Evolutionary conservation across 2,888 invertebrate species (phyloP), one percentile per base, ranked within the genome.

Genomic region (Epsilonema sp.): DNA sequence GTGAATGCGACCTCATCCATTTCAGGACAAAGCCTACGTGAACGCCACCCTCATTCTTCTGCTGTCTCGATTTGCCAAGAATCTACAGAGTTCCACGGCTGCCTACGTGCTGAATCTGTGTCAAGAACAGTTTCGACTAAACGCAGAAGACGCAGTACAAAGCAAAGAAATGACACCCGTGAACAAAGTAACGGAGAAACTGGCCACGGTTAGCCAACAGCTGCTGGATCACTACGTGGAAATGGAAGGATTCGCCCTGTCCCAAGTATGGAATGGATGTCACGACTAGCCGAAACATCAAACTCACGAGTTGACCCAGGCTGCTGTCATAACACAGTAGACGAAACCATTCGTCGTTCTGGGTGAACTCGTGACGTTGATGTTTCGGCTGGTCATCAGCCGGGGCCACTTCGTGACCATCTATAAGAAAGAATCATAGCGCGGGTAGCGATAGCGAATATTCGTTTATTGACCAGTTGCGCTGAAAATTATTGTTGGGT

Each of bases 21-120:
- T 20, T 37, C 20, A 37, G n/a, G 48, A 44, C 25, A 49, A 46
- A 38, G 43, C 23, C 13, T 41, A 26, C 41, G 42, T 37, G 26
- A 22, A 37, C 24, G 40, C 45, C 20, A 46, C 49, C 13, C 45
- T 48, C 2, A 47, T 48, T 23, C 22, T 50, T 26, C 13, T 47
- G 19, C 46, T 50, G 22, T 37, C 47, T 2, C n/a, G 26, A 13
- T 44, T 42, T 37, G 41, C 42, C 42, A 38, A 38, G 24, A 44
- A 47, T 21, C 20, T 47, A 16, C 37, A 47, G 22, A n/a, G 22
- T 11, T 45, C 45, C 3, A 45, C 25, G 3, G 45, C 25, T 2
- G 46, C 50, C 13, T 62, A 60, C 48, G 46, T 64, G 24, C 48
- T 62, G 50, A 59, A 60, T 47, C 51, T 62, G 20, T 58, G 60